Conservation (phyloP, 1,140 invertebrate genomes). For the Triops longicaudatus region DNA sequence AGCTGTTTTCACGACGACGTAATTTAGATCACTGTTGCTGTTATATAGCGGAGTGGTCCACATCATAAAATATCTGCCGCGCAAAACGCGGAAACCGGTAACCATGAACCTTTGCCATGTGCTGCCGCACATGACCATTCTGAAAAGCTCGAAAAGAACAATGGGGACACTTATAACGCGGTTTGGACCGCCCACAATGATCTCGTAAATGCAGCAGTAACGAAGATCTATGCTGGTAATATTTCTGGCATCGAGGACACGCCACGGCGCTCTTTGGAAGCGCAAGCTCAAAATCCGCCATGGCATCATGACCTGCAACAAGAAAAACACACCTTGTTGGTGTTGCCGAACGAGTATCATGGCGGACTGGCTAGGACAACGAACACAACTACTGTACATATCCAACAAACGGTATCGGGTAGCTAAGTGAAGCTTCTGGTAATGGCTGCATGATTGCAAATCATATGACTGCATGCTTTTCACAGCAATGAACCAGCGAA, state of each 20-base stretch:
- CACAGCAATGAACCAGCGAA: neutral
- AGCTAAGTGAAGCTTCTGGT: neutral
- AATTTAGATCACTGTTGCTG: neutral
- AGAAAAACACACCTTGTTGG: slow-evolving; percentile 5
- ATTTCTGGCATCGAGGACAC: slow-evolving; percentile 2
- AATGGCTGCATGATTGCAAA: neutral
- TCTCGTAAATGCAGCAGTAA: neutral
- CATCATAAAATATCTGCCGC: neutral
- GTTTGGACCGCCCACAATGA: neutral
- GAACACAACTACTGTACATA: neutral
- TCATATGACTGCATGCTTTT: neutral
- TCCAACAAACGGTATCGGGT: neutral
- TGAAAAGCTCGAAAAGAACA: slow-evolving; percentile 4
- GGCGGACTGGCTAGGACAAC: neutral
- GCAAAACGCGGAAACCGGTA: neutral
- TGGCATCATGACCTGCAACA: slow-evolving; percentile 9
- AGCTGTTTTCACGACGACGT: neutral
- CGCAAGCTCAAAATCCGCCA: slow-evolving; percentile 10
- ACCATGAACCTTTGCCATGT: neutral
- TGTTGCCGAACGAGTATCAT: neutral
- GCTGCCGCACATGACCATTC: neutral
- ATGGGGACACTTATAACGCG: slow-evolving; percentile 3
- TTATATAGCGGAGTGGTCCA: neutral
- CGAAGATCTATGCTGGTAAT: neutral
- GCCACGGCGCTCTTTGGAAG: neutral